Evolutionary conservation across 2,797 vertebrate genomes (phyloP).

Genomic region (Otolemur crassicaudatus): DNA sequence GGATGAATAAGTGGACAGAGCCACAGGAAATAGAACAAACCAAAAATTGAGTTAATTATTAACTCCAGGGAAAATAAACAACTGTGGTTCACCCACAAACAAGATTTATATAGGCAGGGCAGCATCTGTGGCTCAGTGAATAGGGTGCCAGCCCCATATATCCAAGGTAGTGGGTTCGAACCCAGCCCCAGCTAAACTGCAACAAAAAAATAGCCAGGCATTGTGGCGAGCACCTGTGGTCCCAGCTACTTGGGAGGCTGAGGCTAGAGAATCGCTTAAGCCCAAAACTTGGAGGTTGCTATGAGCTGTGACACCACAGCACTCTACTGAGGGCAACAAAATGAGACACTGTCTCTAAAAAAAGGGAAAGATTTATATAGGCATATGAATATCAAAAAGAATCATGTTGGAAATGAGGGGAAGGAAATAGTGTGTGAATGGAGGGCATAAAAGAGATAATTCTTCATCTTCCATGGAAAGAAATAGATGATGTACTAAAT

Average conservation of each 20-base stretch:
- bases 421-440: background rate
- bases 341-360: no score
- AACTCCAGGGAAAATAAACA: conserved; percentile 41
- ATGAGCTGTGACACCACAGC: no score
- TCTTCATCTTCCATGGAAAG: background rate
- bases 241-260: no score
- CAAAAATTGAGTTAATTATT: conserved; percentile 60
- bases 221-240: no score
- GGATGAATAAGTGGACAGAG: conserved; percentile 12
- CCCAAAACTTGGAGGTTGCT: no score
- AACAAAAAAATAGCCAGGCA: no score
- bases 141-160: no score
- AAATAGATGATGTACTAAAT: conserved; percentile 42
- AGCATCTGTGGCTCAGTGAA: no score
- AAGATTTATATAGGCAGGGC: conserved; percentile 38
- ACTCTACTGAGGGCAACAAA: no score
- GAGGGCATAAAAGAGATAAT: conserved; percentile 38
- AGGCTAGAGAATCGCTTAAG: no score
- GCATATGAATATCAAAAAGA: conserved; percentile 51
- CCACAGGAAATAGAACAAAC: conserved; percentile 39
- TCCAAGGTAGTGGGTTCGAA: no score
- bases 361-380: conserved; percentile 31
- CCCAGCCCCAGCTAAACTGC: no score
- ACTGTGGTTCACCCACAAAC: conserved; percentile 28
- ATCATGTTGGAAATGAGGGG: background rate